Percentiles rank a stretch among this genome's conserved stretches.
phyloP scores from a whole-genome alignment of 1,140 invertebrate genomes.

The Ceratoteleas bidentatus region DNA sequence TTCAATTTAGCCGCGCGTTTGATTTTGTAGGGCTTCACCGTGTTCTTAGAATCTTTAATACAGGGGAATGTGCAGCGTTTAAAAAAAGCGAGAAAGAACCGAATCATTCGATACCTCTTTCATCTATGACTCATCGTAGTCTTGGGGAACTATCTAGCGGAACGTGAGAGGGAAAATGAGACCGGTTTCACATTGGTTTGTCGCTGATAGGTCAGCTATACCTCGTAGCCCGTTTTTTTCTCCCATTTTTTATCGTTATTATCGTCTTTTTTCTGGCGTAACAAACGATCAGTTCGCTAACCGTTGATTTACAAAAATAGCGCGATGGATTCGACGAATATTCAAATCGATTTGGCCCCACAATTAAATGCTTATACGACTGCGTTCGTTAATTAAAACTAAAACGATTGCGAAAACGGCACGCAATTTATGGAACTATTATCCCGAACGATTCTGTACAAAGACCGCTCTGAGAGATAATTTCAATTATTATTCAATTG shows the following conservation, averaged over 20 bases:
- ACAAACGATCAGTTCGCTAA: slow-evolving; percentile 44
- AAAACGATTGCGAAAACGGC: slow-evolving; percentile 19
- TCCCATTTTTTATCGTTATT: slow-evolving; percentile 27
- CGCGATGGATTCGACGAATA: slow-evolving; percentile 26
- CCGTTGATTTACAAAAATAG: slow-evolving; percentile 35
- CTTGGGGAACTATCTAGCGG: slow-evolving; percentile 48
- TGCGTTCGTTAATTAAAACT: slow-evolving; percentile 33
- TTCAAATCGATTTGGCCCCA: slow-evolving; percentile 15
- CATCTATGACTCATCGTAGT: slow-evolving; percentile 63
- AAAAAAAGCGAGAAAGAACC: slow-evolving; percentile 47
- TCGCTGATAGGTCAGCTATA: slow-evolving; percentile 50
- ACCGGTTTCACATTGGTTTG: slow-evolving; percentile 61
- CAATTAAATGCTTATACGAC: slow-evolving; percentile 35
- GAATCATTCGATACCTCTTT: slow-evolving; percentile 59
- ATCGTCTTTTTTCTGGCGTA: slow-evolving; percentile 42
- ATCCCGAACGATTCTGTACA: slow-evolving; percentile 15
- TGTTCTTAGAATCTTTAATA: slow-evolving; percentile 43
- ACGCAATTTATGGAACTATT: slow-evolving; percentile 18
- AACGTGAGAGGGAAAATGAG: slow-evolving; percentile 60
- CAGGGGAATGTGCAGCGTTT: slow-evolving; percentile 38
- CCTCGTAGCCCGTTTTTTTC: slow-evolving; percentile 7
- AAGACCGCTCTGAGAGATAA: slow-evolving; percentile 26
- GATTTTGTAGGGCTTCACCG: slow-evolving; percentile 29
- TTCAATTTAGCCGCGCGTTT: slow-evolving; percentile 22
- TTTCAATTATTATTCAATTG: slow-evolving; percentile 55